phyloP scores from a whole-genome alignment of 2,888 invertebrate species.

The Margaritifera margaritifera region DNA sequence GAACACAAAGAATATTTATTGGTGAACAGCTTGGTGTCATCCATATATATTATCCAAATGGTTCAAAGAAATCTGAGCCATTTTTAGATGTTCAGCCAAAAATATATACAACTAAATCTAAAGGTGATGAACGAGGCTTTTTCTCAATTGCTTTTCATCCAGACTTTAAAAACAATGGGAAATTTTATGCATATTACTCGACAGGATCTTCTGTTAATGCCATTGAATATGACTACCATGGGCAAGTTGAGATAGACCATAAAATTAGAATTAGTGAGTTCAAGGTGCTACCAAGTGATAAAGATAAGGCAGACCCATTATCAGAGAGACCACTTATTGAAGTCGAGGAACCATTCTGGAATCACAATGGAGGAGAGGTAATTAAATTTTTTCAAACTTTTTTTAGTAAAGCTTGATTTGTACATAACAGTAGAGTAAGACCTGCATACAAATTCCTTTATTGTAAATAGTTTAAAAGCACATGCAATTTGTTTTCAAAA shows the following conservation, averaged over 20 bases:
- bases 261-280: slow-evolving; percentile 55
- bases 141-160: slow-evolving; percentile 67
- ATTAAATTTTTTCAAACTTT: slow-evolving; percentile 7
- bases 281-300: slow-evolving; percentile 35
- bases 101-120: slow-evolving; percentile 37
- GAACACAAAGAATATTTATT: slow-evolving; percentile 60
- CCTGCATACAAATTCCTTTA: neutral
- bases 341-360: slow-evolving; percentile 61
- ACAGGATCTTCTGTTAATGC: slow-evolving; percentile 12
- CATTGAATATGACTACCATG: slow-evolving; percentile 1
- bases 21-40: slow-evolving; percentile 64
- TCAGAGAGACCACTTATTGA: slow-evolving; percentile 54
- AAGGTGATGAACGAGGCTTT: slow-evolving; percentile 63
- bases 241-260: slow-evolving; percentile 23
- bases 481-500: neutral
- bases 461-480: neutral
- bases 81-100: slow-evolving; percentile 52
- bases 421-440: neutral
- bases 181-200: slow-evolving; percentile 65
- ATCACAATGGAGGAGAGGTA: slow-evolving; percentile 71
- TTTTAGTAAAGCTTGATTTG: slow-evolving; percentile 1
- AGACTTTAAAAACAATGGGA: slow-evolving; percentile 54
- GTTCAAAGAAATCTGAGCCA: slow-evolving; percentile 39
- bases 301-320: slow-evolving; percentile 46
- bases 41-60: slow-evolving; percentile 53